Percentiles rank a stretch among this genome's conserved stretches.
Conservation (phyloP, 2,888 invertebrate species). For the Sycophila texana region DNA sequence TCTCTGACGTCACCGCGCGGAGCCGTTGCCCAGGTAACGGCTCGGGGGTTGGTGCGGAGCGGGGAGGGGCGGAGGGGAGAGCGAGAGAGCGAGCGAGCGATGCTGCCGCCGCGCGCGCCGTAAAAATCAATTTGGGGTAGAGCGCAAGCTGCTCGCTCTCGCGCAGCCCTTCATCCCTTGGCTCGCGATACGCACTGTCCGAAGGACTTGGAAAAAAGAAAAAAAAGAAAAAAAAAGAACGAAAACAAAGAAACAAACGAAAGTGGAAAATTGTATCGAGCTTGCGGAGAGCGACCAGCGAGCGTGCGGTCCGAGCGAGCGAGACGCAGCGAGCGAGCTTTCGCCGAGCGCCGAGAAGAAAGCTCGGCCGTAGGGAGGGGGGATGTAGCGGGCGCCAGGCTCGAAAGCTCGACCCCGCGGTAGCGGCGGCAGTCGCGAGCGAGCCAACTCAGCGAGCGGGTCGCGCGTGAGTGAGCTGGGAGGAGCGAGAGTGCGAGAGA, state of each 20-base stretch:
- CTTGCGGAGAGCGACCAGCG: too few species aligned
- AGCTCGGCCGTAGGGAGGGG: constrained; percentile 25
- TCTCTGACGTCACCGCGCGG: constrained; percentile 47
- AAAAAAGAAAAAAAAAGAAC: neutral
- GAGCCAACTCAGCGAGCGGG: constrained; percentile 70
- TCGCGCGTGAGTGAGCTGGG: constrained; percentile 52
- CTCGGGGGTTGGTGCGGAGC: neutral
- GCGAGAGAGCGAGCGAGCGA: constrained; percentile 64
- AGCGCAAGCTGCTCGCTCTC: too few species aligned
- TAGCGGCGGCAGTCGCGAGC: constrained; percentile 69
- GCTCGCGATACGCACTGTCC: too few species aligned
- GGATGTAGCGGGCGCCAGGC: constrained; percentile 47
- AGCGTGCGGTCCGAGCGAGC: constrained; percentile 43
- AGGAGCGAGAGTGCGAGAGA: neutral
- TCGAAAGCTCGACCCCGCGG: constrained; percentile 58
- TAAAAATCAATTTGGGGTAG: constrained; percentile 74
- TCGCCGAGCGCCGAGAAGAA: neutral
- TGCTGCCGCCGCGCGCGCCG: constrained; percentile 66
- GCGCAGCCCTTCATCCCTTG: too few species aligned
- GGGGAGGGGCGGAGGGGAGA: neutral
- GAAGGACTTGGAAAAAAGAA: too few species aligned
- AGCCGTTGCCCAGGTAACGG: constrained; percentile 50
- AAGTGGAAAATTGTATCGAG: constrained; percentile 57
- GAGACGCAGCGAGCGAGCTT: constrained; percentile 56
- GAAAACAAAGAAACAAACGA: neutral